Percentiles rank a stretch among this genome's conserved stretches.
Conservation (phyloP, 2,888 invertebrate species). For the Callyntrura sp. region DNA sequence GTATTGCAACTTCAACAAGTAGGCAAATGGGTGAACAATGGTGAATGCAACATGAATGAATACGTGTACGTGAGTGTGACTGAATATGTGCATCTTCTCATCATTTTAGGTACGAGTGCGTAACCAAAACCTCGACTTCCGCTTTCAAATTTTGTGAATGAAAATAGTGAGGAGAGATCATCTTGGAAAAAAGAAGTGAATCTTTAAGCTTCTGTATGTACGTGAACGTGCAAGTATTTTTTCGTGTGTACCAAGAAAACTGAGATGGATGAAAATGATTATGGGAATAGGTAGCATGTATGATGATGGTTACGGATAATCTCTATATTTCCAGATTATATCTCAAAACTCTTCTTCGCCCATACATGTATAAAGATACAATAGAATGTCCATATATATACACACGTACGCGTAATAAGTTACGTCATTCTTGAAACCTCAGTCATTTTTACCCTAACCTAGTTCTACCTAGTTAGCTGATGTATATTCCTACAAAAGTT, state of each 20-base stretch:
- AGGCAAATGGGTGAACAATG: constrained; percentile 29
- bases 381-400: no score
- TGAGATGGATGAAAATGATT: constrained; percentile 64
- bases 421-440: no score
- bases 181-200: constrained; percentile 44
- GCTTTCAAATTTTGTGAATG: constrained; percentile 83
- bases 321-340: constrained; percentile 62
- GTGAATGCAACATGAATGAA: constrained; percentile 40
- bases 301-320: constrained; percentile 44
- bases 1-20: neutral
- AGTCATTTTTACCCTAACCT: no score
- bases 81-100: constrained; percentile 21
- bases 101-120: constrained; percentile 78
- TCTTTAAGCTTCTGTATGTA: constrained; percentile 2
- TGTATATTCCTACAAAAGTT: neutral
- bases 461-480: no score
- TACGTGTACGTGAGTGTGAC: constrained; percentile 17
- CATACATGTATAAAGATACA: no score
- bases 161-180: constrained; percentile 73
- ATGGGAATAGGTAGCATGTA: constrained; percentile 43
- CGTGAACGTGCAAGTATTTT: constrained; percentile 56
- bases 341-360: no score
- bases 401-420: no score
- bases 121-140: constrained; percentile 84
- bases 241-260: constrained; percentile 49